Conservation (phyloP, 2,888 invertebrate genomes). For the Acrobasis repandana region DNA sequence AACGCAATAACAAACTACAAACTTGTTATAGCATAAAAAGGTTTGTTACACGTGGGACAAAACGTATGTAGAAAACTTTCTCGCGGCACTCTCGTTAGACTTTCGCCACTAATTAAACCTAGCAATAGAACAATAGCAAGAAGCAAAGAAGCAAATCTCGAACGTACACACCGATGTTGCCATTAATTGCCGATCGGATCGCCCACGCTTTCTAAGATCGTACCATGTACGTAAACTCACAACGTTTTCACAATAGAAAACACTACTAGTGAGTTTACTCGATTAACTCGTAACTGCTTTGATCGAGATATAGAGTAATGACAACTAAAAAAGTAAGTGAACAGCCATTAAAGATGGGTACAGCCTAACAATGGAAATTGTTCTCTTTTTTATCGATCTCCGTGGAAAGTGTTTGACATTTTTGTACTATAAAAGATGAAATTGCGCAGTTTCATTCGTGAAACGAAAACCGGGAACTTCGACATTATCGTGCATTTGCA, state of each 20-base stretch:
- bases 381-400: slow-evolving; percentile 45
- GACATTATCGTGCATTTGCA: slow-evolving; percentile 3
- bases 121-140: slow-evolving; percentile 74
- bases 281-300: slow-evolving; percentile 10
- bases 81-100: slow-evolving; percentile 73
- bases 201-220: slow-evolving; percentile 74
- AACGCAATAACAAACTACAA: slow-evolving; percentile 51
- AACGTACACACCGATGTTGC: slow-evolving; percentile 63
- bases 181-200: slow-evolving; percentile 76
- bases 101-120: slow-evolving; percentile 79
- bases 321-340: slow-evolving; percentile 54
- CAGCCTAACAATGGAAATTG: slow-evolving; percentile 55
- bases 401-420: slow-evolving; percentile 57
- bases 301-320: slow-evolving; percentile 38
- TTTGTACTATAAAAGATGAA: slow-evolving; percentile 42
- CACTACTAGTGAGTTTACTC: slow-evolving; percentile 31
- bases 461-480: neutral
- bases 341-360: slow-evolving; percentile 42
- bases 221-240: slow-evolving; percentile 55
- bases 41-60: slow-evolving; percentile 56
- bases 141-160: slow-evolving; percentile 70
- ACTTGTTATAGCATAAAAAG: slow-evolving; percentile 52
- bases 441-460: slow-evolving; percentile 19
- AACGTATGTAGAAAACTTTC: slow-evolving; percentile 64
- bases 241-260: slow-evolving; percentile 51